Evolutionary conservation across 2,797 vertebrate genomes (phyloP).

Genomic region (Mus spretus): DNA sequence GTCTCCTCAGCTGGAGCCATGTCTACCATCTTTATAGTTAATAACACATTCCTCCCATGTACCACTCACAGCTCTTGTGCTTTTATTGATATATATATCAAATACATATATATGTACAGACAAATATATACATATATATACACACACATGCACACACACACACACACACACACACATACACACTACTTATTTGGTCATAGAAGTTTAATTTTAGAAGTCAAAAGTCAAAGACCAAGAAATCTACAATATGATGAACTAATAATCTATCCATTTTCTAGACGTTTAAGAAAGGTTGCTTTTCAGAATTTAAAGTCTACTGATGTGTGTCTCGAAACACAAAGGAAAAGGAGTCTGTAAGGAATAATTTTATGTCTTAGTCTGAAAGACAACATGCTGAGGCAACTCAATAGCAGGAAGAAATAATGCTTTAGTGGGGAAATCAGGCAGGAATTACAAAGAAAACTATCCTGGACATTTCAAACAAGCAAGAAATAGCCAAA

Average conservation of each 20-base stretch:
- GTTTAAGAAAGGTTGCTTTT: conserved; percentile 12
- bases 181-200: not conserved
- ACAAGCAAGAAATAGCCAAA: not conserved
- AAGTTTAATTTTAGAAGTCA: conserved; percentile 53
- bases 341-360: conserved; percentile 60
- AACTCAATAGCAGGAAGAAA: conserved; percentile 60
- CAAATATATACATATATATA: not conserved
- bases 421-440: conserved; percentile 49
- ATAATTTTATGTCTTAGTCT: conserved; percentile 58
- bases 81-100: not conserved
- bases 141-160: too few species aligned
- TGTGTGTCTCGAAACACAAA: conserved; percentile 20
- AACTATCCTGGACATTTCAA: not conserved
- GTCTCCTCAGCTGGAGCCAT: not conserved
- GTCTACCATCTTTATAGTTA: not conserved
- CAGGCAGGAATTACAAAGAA: conserved; percentile 29
- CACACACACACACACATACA: not conserved
- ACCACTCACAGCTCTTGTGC: not conserved
- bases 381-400: conserved; percentile 56
- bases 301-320: conserved; percentile 51
- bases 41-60: not conserved
- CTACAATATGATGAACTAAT: not conserved
- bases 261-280: not conserved
- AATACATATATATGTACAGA: not conserved
- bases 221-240: conserved; percentile 27